Base-by-base conservation (phyloP, 2,113 vertebrate genomes). In the Eolophus roseicapilla region DNA sequence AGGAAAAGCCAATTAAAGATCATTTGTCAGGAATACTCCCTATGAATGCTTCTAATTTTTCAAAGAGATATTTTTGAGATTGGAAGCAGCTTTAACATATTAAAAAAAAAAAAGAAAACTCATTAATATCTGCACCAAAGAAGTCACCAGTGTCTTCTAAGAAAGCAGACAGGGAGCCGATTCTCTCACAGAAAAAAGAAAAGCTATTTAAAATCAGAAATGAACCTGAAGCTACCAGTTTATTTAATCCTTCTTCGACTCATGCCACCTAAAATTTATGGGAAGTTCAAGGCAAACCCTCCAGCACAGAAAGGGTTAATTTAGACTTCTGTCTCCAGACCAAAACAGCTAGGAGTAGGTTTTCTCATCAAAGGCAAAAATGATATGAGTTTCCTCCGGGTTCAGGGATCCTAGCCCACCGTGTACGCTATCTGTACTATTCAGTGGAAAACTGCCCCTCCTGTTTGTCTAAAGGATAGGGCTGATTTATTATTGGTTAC, bases 321-420 rank as follows among this genome's bases (percentile, higher is more conserved):
- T 85, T 87, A 9, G 4, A 65, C 27, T 57, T 94, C 44, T 77
- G 9, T 8, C 25, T 79, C 47, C 35, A 86, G 64, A 88, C 8
- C 52, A 68, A 90, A 93, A 70, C 50, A 94, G 86, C 78, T 19
- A 83, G 7, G 19, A 80, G 17, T 37, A 73, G 33, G 19, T 68
- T 94, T 92, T 81, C 29, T 25, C 43, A 64, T 73, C 76, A 52
- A 92, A 71, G 68, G 13, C 67, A 75, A 87, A 89, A 86, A 71
- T 20, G 13, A 11, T 37, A 31, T 19, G 17, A 50, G 39, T 81
- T 93, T 91, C 47, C 62, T 37, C 55, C 0, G 11, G 13, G 20
- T 81, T 18, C 27, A 47, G n/a, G 27, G 46, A 81, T 69, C 59
- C 11, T 27, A 65, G 37, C 50, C 69, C 23, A 53, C 39, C 35